Base-by-base conservation (phyloP, 2,113 vertebrate species). In the Syngnathus scovelli region DNA sequence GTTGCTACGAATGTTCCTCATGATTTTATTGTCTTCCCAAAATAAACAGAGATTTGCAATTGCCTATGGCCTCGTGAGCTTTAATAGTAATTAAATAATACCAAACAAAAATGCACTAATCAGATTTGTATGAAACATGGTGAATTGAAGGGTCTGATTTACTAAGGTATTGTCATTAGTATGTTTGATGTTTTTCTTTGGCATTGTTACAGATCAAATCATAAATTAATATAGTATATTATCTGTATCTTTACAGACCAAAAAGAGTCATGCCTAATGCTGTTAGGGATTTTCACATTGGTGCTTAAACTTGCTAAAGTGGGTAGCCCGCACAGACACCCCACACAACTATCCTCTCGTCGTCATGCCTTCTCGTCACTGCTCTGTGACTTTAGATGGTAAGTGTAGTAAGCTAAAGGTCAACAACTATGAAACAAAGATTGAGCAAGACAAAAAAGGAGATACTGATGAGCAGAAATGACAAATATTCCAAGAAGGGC, bases 381-480 rank as follows among this genome's bases (percentile, higher is more conserved):
- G 33, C 9, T n/a, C 36, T 49, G 36, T 48, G 56, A 39, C 73
- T 79, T 62, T 37, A 63, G 71, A 76, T 66, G 72, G 70, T 75
- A 81, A 88, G 82, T 79, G 78, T 83, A 80, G 70, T 36, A 15
- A 65, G 78, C 72, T 49, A 85, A 87, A 89, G 88, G 86, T 89
- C 85, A 86, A 87, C 81, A 83, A 75, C 77, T 43, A 71, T 83
- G 76, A 72, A 89, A 72, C 72, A 66, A 71, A 78, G 83, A 62
- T 70, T 19, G 68, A 69, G 56, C 55, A 74, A 51, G 3, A 51
- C 10, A 5, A 62, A 72, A 69, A 68, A 68, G 72, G 77, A 59
- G 63, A 43, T 41, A 55, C 71, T 84, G 84, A 84, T 77, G 81
- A 85, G 71, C 62, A 69, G 72, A 59, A 82, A 66, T 51, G 52